Evolutionary conservation across 2,113 vertebrate genomes (phyloP).

Genomic region (Hemiprocne comata): DNA sequence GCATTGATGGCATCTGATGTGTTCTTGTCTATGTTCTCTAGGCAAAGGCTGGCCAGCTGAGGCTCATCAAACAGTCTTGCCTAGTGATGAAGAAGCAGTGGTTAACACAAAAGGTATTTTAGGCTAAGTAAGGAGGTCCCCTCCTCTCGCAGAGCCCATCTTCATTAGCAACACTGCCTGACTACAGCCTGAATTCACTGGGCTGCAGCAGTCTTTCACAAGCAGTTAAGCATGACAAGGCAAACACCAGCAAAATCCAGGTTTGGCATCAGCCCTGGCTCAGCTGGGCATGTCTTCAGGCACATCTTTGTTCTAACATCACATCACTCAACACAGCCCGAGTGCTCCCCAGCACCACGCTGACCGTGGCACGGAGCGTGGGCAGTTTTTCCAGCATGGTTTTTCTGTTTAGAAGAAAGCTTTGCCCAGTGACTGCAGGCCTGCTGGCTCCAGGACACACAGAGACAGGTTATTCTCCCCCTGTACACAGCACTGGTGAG

Average conservation of each 20-base stretch:
- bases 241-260: background rate
- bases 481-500: no score
- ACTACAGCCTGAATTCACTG: background rate
- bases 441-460: background rate
- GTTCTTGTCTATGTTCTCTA: conserved; percentile 98
- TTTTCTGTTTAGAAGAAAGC: background rate
- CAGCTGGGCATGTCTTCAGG: conserved; percentile 6
- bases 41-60: conserved; percentile 93
- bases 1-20: conserved; percentile 92
- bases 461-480: background rate
- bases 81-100: conserved; percentile 57
- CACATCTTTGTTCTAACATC: background rate
- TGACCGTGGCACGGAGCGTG: background rate
- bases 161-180: background rate
- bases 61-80: conserved; percentile 95
- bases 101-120: background rate
- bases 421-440: background rate
- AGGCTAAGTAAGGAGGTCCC: no score
- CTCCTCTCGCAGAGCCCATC: background rate
- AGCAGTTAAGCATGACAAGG: conserved; percentile 7
- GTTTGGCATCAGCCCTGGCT: background rate
- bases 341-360: background rate
- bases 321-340: background rate
- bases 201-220: background rate
- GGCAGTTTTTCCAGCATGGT: background rate